Conservation (phyloP, 2,113 vertebrate genomes). For the Equus quagga region DNA sequence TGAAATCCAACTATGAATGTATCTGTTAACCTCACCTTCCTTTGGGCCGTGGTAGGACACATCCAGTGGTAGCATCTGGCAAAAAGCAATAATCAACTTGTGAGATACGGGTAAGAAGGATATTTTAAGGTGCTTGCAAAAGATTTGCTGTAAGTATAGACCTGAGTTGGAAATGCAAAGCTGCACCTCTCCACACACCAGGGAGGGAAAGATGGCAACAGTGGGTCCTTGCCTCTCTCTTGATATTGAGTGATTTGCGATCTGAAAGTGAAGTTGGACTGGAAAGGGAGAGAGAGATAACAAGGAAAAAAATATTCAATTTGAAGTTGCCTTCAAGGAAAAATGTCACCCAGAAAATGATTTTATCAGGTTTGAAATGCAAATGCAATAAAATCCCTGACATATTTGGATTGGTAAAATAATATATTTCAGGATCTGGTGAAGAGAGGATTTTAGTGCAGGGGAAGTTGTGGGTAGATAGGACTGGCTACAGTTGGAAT, state of each 20-base stretch:
- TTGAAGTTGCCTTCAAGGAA: constrained; percentile 86
- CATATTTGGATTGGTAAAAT: constrained; percentile 83
- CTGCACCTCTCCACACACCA: constrained; percentile 40
- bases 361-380: constrained; percentile 85
- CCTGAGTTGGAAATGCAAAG: constrained; percentile 61
- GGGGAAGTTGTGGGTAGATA: background rate
- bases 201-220: constrained; percentile 61
- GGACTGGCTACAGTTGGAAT: background rate
- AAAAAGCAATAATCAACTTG: background rate
- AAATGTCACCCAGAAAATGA: constrained; percentile 82
- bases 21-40: background rate
- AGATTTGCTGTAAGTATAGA: constrained; percentile 34
- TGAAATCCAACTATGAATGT: background rate
- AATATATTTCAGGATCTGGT: constrained; percentile 82
- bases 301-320: constrained; percentile 85
- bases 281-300: constrained; percentile 82
- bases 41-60: background rate
- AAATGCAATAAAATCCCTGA: constrained; percentile 85
- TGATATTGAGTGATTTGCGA: constrained; percentile 79
- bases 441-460: constrained; percentile 66
- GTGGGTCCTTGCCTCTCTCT: constrained; percentile 65
- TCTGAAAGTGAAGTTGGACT: constrained; percentile 67
- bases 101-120: constrained; percentile 56
- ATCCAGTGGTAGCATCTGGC: background rate
- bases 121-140: constrained; percentile 68